Conservation (phyloP, 53 echinoderm and acorn worm species). For the Echinarachnius parma region DNA sequence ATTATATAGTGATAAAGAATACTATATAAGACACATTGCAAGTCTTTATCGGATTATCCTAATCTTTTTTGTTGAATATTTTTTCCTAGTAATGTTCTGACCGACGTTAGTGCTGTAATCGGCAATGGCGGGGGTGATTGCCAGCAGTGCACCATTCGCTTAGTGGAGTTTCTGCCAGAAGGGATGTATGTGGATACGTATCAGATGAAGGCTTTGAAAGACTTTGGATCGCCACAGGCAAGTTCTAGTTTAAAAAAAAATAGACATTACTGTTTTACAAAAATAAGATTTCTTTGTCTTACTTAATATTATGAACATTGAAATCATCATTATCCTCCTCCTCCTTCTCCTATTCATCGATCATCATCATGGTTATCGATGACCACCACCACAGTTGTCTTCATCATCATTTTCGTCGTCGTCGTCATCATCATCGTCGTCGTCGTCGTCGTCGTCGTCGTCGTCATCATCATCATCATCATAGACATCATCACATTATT, state of each 20-base stretch:
- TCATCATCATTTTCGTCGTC: background rate
- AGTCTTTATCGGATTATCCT: too few species aligned
- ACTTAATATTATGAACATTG: background rate
- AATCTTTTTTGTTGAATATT: background rate
- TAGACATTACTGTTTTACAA: background rate
- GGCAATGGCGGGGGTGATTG: background rate
- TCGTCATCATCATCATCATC: background rate
- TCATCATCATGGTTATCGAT: background rate
- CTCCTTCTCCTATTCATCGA: background rate
- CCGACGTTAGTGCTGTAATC: constrained; percentile 4
- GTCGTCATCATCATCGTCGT: background rate
- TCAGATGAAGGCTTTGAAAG: constrained; percentile 27
- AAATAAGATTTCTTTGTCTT: background rate
- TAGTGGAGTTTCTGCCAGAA: constrained; percentile 42
- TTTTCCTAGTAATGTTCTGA: background rate
- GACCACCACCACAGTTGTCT: too few species aligned
- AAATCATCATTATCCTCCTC: background rate
- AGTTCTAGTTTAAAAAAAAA: background rate
- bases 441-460: background rate
- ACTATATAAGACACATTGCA: too few species aligned
- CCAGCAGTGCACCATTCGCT: constrained; percentile 35
- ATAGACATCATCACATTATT: background rate
- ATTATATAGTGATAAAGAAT: too few species aligned
- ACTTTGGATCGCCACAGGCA: constrained; percentile 59
- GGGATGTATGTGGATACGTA: constrained; percentile 59